Percentiles rank a stretch among this genome's conserved stretches.
phyloP scores from a whole-genome alignment of 1,140 invertebrate species.

The Zaprionus vittiger region DNA sequence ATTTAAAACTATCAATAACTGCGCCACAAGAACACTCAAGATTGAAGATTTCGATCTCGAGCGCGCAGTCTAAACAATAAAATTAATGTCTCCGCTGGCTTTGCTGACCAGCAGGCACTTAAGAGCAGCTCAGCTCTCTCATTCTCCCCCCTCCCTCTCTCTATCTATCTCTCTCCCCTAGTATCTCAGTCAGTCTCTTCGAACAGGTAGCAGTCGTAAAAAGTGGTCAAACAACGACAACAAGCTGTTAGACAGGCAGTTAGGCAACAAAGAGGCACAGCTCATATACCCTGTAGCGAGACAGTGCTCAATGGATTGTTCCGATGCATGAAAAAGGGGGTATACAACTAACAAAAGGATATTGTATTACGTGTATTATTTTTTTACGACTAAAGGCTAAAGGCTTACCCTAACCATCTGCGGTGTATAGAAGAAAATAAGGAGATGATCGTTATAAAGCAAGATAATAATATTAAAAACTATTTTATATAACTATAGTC shows the following conservation, averaged over 20 bases:
- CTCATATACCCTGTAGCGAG: slow-evolving; percentile 10
- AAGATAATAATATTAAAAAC: too few species aligned
- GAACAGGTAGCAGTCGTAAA: slow-evolving; percentile 73
- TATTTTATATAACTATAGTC: too few species aligned
- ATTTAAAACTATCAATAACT: slow-evolving; percentile 78
- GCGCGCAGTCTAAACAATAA: slow-evolving; percentile 77
- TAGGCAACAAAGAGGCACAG: neutral
- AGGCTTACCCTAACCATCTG: neutral
- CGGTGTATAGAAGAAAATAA: too few species aligned
- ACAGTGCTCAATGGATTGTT: neutral
- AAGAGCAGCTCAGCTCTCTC: slow-evolving; percentile 48
- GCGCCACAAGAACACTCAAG: slow-evolving; percentile 44
- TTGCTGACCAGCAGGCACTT: slow-evolving; percentile 67
- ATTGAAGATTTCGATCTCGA: slow-evolving; percentile 68
- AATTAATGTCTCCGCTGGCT: slow-evolving; percentile 73
- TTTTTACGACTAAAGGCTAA: neutral
- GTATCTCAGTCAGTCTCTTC: neutral
- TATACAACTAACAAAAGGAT: too few species aligned
- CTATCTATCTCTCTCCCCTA: neutral
- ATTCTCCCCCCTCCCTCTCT: neutral
- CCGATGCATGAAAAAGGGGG: neutral
- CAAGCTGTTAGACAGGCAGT: slow-evolving; percentile 3
- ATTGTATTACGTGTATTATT: neutral
- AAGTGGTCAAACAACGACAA: slow-evolving; percentile 70
- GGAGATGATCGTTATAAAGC: too few species aligned